phyloP scores from a whole-genome alignment of 2,888 invertebrate species.

The Ametastegia equiseti region DNA sequence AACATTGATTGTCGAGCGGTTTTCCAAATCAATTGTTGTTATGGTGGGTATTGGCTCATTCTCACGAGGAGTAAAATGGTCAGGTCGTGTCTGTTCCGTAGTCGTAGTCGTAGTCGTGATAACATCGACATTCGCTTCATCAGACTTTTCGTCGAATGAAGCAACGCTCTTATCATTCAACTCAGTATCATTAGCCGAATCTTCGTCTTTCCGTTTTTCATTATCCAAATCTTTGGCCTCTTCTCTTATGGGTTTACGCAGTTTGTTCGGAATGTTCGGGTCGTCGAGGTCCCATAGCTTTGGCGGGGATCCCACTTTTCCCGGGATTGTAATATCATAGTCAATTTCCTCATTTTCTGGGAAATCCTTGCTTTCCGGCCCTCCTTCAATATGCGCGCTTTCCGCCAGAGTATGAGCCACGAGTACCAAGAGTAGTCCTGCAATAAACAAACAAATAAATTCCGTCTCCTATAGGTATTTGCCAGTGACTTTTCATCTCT shows the following conservation, averaged over 20 bases:
- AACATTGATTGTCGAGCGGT: neutral
- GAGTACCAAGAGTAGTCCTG: slow-evolving; percentile 54
- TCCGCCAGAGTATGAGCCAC: slow-evolving; percentile 50
- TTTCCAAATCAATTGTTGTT: slow-evolving; percentile 22
- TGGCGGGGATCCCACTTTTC: slow-evolving; percentile 25
- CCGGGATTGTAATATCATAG: slow-evolving; percentile 31
- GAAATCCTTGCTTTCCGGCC: neutral
- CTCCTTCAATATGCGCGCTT: neutral
- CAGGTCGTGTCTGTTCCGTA: neutral
- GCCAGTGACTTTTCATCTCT: too few species aligned
- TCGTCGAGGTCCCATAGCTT: neutral
- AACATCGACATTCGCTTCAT: neutral
- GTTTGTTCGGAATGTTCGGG: neutral
- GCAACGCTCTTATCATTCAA: neutral
- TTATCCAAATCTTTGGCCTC: neutral
- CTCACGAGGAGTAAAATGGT: neutral
- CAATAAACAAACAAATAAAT: slow-evolving; percentile 28
- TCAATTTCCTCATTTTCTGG: slow-evolving; percentile 17
- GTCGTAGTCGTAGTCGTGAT: slow-evolving; percentile 2
- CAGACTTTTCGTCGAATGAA: neutral
- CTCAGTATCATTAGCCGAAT: neutral
- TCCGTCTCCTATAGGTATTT: too few species aligned
- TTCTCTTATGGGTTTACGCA: neutral
- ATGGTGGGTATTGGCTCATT: neutral
- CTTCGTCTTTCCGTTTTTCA: neutral